A percentile compares a stretch with the other conserved stretches of the same genome.
Conservation (phyloP, 2,113 vertebrate species). For the Macaca mulatta region DNA sequence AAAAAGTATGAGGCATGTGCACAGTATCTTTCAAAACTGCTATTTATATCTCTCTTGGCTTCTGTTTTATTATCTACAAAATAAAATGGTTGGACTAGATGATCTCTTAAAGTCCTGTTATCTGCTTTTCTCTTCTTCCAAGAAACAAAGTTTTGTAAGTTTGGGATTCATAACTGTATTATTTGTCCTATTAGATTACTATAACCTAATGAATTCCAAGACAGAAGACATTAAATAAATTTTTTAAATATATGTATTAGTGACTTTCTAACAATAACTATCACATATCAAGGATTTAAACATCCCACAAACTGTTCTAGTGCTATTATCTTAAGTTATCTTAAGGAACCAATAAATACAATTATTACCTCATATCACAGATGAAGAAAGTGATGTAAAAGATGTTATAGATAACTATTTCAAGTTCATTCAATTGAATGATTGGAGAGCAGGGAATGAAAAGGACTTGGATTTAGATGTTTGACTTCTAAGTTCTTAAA, state of each 20-base stretch:
- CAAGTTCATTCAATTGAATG: neutral
- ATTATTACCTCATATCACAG: neutral
- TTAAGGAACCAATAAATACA: neutral
- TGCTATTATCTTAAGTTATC: neutral
- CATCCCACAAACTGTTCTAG: neutral
- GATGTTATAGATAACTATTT: neutral
- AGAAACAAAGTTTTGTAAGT: neutral
- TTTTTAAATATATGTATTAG: neutral
- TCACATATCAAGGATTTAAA: neutral
- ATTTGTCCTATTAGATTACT: neutral
- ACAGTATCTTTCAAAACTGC: neutral
- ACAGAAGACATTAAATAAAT: neutral
- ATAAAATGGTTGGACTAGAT: neutral
- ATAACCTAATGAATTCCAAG: neutral
- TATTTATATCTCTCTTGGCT: neutral
- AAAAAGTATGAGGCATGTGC: neutral
- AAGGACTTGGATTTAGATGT: neutral
- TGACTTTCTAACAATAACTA: neutral
- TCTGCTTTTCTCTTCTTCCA: neutral
- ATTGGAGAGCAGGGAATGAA: neutral
- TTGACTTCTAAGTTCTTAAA: neutral
- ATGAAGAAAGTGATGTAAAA: neutral
- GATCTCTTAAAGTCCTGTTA: neutral
- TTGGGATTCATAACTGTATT: neutral
- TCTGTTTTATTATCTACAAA: constrained; percentile 15